These are phyloP conservation scores for Oncorhynchus gorbuscha DNA, from an alignment of 2,113 vertebrate species.

Conservation along the genomic window DNA sequence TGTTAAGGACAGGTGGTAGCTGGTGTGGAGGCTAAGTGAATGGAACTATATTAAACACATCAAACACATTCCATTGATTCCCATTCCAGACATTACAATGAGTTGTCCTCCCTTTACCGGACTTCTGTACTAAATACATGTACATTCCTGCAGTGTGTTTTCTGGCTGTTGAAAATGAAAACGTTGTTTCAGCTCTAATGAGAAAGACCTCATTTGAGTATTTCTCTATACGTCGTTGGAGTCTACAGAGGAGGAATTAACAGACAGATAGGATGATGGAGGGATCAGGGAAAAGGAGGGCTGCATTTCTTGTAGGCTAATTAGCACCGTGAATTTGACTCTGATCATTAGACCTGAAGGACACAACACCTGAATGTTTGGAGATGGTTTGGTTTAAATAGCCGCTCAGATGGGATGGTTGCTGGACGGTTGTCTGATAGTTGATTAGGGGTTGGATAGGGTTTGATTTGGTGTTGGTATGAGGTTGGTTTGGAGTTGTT, in stretches of 20 bases:
- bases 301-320: slow-evolving; percentile 39
- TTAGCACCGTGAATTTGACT: slow-evolving; percentile 42
- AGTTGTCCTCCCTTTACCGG: too few species aligned
- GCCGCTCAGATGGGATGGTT: too few species aligned
- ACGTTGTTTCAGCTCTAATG: slow-evolving; percentile 1
- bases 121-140: neutral
- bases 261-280: neutral
- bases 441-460: neutral
- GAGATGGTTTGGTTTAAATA: slow-evolving; percentile 19
- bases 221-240: slow-evolving; percentile 23
- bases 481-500: neutral
- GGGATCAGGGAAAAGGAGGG: neutral
- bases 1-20: too few species aligned
- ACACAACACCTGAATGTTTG: slow-evolving; percentile 47
- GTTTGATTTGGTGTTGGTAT: neutral
- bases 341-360: slow-evolving; percentile 40
- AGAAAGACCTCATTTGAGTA: slow-evolving; percentile 27
- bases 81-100: too few species aligned
- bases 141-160: neutral
- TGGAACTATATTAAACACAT: too few species aligned
- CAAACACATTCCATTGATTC: too few species aligned
- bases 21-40: too few species aligned
- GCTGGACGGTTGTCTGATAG: neutral
- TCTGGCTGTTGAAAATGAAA: neutral
- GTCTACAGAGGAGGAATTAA: slow-evolving; percentile 29